Evolutionary conservation across 2,113 vertebrate species (phyloP).

Genomic region (Coryphaenoides rupestris): DNA sequence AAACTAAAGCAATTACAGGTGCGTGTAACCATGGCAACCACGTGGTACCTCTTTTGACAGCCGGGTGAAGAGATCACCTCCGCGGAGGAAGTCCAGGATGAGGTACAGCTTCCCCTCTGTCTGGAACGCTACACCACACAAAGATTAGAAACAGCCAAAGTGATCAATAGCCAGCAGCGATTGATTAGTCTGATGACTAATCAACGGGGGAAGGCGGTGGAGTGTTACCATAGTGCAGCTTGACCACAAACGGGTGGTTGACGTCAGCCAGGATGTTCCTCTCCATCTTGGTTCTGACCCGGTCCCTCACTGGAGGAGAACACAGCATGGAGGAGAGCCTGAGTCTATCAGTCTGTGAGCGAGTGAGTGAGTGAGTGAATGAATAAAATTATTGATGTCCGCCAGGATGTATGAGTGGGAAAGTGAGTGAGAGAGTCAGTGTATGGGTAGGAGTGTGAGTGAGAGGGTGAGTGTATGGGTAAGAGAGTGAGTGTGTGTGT

Average conservation of each 20-base stretch:
- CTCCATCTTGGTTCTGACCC: conserved; percentile 93
- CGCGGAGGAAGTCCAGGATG: conserved; percentile 93
- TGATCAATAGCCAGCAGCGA: not conserved
- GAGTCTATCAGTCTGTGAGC: conserved; percentile 3
- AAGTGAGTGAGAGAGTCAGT: too few relatives aligned
- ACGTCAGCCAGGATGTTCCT: conserved; percentile 93
- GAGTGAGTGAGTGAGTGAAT: not conserved
- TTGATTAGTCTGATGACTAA: not conserved
- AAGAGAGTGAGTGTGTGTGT: too few relatives aligned
- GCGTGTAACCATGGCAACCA: not conserved
- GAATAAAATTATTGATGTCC: too few relatives aligned
- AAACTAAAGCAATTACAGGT: too few relatives aligned
- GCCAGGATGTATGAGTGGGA: too few relatives aligned
- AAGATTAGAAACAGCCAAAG: not conserved
- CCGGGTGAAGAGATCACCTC: conserved; percentile 94
- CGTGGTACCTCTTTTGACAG: conserved; percentile 91
- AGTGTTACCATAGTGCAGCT: conserved; percentile 86
- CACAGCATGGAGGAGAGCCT: not conserved
- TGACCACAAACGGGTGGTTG: conserved; percentile 95
- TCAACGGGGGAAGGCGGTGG: not conserved
- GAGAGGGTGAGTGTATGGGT: too few relatives aligned
- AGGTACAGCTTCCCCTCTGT: conserved; percentile 95
- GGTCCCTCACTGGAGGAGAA: conserved; percentile 80
- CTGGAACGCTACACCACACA: conserved; percentile 82
- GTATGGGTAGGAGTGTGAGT: too few relatives aligned